Evolutionary conservation across 2,113 vertebrate genomes (phyloP).

Genomic region (Planiliza haematocheilus): DNA sequence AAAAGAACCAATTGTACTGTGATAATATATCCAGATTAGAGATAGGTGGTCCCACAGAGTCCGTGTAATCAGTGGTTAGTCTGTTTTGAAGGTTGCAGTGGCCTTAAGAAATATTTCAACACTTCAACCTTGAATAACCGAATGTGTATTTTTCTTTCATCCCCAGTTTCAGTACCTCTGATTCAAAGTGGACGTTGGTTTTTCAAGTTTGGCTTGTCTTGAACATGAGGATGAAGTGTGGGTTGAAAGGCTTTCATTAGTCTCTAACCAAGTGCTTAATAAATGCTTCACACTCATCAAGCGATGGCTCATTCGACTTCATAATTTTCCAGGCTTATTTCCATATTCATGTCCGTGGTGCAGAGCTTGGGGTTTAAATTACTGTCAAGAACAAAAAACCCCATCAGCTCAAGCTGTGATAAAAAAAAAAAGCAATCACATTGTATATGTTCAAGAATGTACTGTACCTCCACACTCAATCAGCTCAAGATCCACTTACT

Average conservation of each 20-base stretch:
- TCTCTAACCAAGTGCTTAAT: constrained; percentile 42
- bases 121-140: neutral
- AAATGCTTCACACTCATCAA: constrained; percentile 47
- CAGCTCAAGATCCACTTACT: too few species aligned
- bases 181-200: constrained; percentile 37
- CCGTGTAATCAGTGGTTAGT: too few species aligned
- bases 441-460: too few species aligned
- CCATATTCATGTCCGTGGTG: constrained; percentile 28
- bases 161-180: neutral
- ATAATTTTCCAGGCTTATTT: constrained; percentile 30
- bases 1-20: too few species aligned
- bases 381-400: neutral
- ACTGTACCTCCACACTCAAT: too few species aligned
- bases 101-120: too few species aligned
- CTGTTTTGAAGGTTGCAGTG: too few species aligned
- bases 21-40: too few species aligned
- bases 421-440: too few species aligned
- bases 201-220: constrained; percentile 46
- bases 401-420: too few species aligned
- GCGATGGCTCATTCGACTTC: constrained; percentile 9
- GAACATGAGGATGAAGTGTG: constrained; percentile 31
- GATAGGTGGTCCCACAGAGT: too few species aligned
- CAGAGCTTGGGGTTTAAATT: constrained; percentile 30
- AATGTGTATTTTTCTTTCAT: neutral
- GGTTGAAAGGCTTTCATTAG: constrained; percentile 67